Conservation (phyloP, 2,888 invertebrate genomes). For the Lasius platythorax region DNA sequence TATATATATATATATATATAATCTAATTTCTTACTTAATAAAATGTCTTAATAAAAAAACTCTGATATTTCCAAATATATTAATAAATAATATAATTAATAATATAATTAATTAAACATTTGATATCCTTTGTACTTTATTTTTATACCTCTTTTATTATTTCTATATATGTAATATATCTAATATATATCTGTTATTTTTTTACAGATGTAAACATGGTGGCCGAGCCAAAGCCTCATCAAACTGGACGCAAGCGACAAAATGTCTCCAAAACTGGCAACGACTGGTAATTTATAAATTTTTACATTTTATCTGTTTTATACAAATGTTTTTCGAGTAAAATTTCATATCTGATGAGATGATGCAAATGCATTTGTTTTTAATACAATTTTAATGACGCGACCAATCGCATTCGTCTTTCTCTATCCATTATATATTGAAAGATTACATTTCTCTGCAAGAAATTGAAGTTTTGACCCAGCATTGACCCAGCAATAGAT, state of each 20-base stretch:
- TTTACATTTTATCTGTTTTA: not conserved
- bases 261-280: conserved; percentile 90
- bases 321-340: not conserved
- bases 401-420: not conserved
- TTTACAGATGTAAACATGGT: conserved; percentile 92
- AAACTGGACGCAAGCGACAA: conserved; percentile 90
- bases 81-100: not conserved
- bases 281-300: conserved; percentile 88
- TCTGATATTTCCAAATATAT: not conserved
- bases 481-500: conserved; percentile 5
- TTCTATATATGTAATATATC: not conserved
- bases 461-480: not conserved
- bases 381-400: not conserved
- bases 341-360: not conserved
- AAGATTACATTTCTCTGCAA: not conserved
- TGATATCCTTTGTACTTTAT: not conserved
- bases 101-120: conserved; percentile 14
- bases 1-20: not conserved
- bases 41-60: not conserved
- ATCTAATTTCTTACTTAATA: not conserved
- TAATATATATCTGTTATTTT: not conserved
- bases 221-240: conserved; percentile 92
- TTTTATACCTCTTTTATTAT: not conserved
- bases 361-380: not conserved
- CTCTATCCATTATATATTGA: not conserved